Evolutionary conservation across 2,113 vertebrate species (phyloP).

Genomic region (Micromys minutus): DNA sequence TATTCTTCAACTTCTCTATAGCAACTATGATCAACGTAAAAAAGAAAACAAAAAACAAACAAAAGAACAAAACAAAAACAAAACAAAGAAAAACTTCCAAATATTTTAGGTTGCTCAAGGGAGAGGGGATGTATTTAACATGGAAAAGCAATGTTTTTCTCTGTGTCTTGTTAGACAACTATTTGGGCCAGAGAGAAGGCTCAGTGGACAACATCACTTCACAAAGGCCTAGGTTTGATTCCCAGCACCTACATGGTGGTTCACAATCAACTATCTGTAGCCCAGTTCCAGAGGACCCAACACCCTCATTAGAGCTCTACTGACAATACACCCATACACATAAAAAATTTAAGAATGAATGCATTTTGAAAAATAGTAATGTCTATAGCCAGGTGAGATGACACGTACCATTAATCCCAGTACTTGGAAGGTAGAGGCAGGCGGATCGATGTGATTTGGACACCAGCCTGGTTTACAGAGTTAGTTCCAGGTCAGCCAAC

Average conservation of each 20-base stretch:
- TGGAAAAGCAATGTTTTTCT: neutral
- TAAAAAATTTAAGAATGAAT: neutral
- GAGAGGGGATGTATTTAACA: neutral
- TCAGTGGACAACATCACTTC: neutral
- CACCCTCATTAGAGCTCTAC: neutral
- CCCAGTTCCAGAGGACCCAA: neutral
- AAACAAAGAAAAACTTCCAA: no score
- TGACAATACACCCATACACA: neutral
- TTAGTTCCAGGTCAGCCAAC: neutral
- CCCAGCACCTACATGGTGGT: neutral
- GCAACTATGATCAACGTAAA: neutral
- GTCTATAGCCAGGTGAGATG: neutral
- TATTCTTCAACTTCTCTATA: slow-evolving; percentile 1
- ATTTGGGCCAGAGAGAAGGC: neutral
- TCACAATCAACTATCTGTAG: neutral
- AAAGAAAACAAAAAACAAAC: neutral
- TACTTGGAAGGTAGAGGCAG: neutral
- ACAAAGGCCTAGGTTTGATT: neutral
- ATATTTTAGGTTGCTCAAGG: no score
- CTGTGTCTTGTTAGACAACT: neutral
- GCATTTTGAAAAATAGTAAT: neutral
- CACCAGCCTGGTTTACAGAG: neutral
- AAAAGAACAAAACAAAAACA: neutral
- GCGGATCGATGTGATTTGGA: neutral
- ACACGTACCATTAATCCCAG: neutral